Percentiles rank a stretch among this genome's conserved stretches.
phyloP scores from a whole-genome alignment of 2,113 vertebrate species.

The Mionectes macconnelli region DNA sequence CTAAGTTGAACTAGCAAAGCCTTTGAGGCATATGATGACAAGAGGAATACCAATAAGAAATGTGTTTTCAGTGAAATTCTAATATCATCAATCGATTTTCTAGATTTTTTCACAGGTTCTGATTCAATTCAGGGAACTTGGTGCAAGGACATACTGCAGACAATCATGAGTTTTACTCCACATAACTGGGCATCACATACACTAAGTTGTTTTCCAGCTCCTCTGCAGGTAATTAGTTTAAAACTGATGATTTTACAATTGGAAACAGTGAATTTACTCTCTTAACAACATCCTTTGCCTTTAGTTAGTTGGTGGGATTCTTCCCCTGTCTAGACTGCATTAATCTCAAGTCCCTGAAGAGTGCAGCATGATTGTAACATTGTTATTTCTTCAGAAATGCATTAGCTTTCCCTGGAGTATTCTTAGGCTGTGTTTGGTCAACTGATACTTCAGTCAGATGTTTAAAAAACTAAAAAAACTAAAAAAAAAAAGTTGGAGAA shows the following conservation, averaged over 20 bases:
- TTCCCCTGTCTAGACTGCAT: not conserved
- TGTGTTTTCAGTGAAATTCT: not conserved
- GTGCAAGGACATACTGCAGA: constrained; percentile 99
- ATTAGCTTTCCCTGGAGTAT: not conserved
- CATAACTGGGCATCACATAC: constrained; percentile 99
- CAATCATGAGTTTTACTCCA: constrained; percentile 97
- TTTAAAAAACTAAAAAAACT: not conserved
- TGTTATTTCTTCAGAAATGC: not conserved
- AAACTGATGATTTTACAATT: not conserved
- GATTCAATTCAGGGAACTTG: constrained; percentile 98
- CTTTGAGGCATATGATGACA: not conserved
- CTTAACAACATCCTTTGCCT: not conserved
- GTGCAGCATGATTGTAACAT: not conserved
- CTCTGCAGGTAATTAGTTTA: constrained; percentile 86
- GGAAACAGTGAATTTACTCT: not conserved
- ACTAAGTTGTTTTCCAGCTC: constrained; percentile 94
- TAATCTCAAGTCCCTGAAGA: not conserved
- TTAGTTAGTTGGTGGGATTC: not conserved
- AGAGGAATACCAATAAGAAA: not conserved
- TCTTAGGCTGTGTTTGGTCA: not conserved
- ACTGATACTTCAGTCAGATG: not conserved
- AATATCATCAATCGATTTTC: not conserved
- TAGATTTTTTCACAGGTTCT: constrained; percentile 98
- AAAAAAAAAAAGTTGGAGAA: not conserved
- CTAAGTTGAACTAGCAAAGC: not conserved